These are phyloP conservation scores for Tetranychus cinnabarinus DNA, from an alignment of 1,140 invertebrate species.

Conservation along the genomic window DNA sequence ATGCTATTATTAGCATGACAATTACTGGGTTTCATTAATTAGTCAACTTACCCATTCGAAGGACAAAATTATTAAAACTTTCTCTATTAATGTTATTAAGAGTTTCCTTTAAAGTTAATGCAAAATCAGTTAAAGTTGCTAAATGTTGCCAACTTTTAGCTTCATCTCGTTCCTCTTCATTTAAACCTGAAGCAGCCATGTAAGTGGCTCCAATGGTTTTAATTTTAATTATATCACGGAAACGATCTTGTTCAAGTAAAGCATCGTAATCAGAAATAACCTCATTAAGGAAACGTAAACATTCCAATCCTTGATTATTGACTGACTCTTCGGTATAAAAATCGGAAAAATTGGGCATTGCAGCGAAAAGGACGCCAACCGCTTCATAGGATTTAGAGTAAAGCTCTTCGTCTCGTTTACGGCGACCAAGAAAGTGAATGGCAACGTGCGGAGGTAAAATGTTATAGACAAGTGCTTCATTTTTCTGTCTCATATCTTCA, in stretches of 20 bases:
- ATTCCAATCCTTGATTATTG: conserved; percentile 86
- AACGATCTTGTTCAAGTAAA: conserved; percentile 52
- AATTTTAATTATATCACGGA: conserved; percentile 73
- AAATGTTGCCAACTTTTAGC: conserved; percentile 60
- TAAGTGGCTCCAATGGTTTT: conserved; percentile 94
- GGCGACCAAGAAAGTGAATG: conserved; percentile 56
- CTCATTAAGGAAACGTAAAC: conserved; percentile 84
- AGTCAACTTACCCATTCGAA: conserved; percentile 44
- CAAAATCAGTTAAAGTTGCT: conserved; percentile 61
- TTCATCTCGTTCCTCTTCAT: conserved; percentile 27
- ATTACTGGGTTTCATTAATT: too few relatives aligned
- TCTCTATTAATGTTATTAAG: conserved; percentile 76
- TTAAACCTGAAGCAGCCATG: conserved; percentile 84
- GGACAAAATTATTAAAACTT: conserved; percentile 80
- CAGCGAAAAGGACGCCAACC: conserved; percentile 74
- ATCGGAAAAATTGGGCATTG: conserved; percentile 83
- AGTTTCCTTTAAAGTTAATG: conserved; percentile 62
- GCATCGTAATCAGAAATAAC: conserved; percentile 94
- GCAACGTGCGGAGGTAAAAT: conserved; percentile 60
- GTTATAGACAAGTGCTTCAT: conserved; percentile 55
- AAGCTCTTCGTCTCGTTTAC: conserved; percentile 32
- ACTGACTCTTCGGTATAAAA: conserved; percentile 86
- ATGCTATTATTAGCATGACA: too few relatives aligned
- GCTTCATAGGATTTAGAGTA: conserved; percentile 80
- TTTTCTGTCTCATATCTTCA: conserved; percentile 56